A percentile compares a stretch with the other conserved stretches of the same genome.
Evolutionary conservation across 2,113 vertebrate genomes (phyloP).

Genomic region (Sinocyclocheilus grahami): DNA sequence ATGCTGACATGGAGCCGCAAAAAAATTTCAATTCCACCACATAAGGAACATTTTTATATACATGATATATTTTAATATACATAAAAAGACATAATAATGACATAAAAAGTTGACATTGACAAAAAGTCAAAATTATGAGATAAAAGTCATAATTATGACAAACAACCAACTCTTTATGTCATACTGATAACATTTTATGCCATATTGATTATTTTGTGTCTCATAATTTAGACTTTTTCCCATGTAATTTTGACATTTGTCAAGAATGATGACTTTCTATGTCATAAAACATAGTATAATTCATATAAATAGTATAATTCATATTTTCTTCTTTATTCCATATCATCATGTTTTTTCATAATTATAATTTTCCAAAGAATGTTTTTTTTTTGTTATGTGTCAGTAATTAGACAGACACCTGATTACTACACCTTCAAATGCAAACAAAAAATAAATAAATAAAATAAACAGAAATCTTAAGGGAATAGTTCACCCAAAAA

Average conservation of each 20-base stretch:
- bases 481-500: too few relatives aligned
- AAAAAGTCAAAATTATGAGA: too few relatives aligned
- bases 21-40: background rate
- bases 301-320: background rate
- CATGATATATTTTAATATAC: background rate
- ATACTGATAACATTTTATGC: background rate
- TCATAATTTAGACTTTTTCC: background rate
- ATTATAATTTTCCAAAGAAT: background rate
- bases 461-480: background rate
- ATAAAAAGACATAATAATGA: background rate
- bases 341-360: background rate
- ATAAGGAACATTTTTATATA: background rate
- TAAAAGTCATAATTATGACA: too few relatives aligned
- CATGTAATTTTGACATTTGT: background rate
- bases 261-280: background rate
- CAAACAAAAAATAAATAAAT: background rate
- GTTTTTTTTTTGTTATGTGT: background rate
- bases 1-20: background rate
- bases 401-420: background rate
- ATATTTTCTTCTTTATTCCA: too few relatives aligned
- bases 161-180: background rate
- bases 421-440: background rate
- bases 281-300: background rate
- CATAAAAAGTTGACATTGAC: too few relatives aligned
- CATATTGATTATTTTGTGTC: background rate